Percentiles rank a stretch among this genome's conserved stretches.
Evolutionary conservation across 2,888 invertebrate species (phyloP).

Genomic region (Drosophila borborema): DNA sequence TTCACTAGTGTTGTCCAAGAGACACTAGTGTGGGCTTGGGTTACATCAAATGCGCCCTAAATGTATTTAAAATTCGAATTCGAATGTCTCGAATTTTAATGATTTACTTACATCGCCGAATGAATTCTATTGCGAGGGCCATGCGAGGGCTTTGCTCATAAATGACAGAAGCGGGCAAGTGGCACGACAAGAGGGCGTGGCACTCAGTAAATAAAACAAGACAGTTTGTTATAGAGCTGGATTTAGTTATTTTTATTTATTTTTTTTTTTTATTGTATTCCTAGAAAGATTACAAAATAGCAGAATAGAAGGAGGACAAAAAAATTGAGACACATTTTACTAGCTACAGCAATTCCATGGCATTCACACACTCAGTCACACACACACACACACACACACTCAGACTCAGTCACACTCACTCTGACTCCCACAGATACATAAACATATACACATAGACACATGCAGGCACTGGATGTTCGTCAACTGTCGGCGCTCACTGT

Average conservation of each 20-base stretch:
- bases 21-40: background rate
- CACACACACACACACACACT: constrained; percentile 12
- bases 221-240: constrained; percentile 21
- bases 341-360: constrained; percentile 29
- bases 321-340: constrained; percentile 21
- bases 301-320: constrained; percentile 27
- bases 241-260: background rate
- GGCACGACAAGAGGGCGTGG: background rate
- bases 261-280: constrained; percentile 62
- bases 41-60: background rate
- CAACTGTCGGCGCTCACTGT: constrained; percentile 47
- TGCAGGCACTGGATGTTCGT: constrained; percentile 7
- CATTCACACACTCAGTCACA: constrained; percentile 16
- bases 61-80: constrained; percentile 4
- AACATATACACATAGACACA: constrained; percentile 7
- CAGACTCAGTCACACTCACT: constrained; percentile 8
- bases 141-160: background rate
- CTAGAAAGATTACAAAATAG: constrained; percentile 50
- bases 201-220: background rate
- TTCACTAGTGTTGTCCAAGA: background rate
- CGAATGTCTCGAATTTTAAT: background rate
- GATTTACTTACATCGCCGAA: background rate
- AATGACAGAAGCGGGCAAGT: background rate
- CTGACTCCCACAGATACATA: constrained; percentile 14
- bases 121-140: background rate